Percentiles rank a stretch among this genome's conserved stretches.
These are phyloP conservation scores for Tineola bisselliella DNA, from an alignment of 2,888 invertebrate species.

Conservation along the genomic window DNA sequence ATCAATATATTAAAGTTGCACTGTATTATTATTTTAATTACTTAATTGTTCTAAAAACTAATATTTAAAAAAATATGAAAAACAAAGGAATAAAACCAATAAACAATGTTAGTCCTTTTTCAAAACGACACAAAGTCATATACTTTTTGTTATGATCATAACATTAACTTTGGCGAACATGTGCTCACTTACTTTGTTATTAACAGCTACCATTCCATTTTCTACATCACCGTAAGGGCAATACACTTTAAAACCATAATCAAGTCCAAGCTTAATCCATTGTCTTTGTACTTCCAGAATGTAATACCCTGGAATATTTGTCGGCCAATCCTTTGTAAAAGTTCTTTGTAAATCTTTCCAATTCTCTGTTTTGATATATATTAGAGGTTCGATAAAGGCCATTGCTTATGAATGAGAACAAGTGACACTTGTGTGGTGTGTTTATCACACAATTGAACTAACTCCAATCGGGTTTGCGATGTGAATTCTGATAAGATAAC, in stretches of 20 bases:
- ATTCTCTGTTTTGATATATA: background rate
- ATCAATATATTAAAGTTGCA: too few species aligned
- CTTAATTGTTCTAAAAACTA: too few species aligned
- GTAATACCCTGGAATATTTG: constrained; percentile 15
- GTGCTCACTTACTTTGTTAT: background rate
- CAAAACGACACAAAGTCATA: too few species aligned
- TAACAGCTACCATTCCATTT: constrained; percentile 16
- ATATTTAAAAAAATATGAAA: too few species aligned
- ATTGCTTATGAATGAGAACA: constrained; percentile 11
- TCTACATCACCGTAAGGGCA: constrained; percentile 18
- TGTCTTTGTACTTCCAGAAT: constrained; percentile 9
- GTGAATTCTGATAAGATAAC: background rate
- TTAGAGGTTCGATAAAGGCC: constrained; percentile 18
- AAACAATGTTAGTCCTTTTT: too few species aligned
- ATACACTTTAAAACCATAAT: constrained; percentile 18
- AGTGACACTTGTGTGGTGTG: background rate
- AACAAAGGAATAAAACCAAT: too few species aligned
- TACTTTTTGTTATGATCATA: too few species aligned
- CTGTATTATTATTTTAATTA: too few species aligned
- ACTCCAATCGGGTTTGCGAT: background rate
- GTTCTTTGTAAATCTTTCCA: constrained; percentile 13
- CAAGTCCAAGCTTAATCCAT: constrained; percentile 16
- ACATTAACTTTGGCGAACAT: background rate
- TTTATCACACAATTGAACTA: background rate
- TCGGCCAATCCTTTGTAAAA: constrained; percentile 13